Evolutionary conservation across 2,888 invertebrate species (phyloP).

Genomic region (Eucriotettix oculatus): DNA sequence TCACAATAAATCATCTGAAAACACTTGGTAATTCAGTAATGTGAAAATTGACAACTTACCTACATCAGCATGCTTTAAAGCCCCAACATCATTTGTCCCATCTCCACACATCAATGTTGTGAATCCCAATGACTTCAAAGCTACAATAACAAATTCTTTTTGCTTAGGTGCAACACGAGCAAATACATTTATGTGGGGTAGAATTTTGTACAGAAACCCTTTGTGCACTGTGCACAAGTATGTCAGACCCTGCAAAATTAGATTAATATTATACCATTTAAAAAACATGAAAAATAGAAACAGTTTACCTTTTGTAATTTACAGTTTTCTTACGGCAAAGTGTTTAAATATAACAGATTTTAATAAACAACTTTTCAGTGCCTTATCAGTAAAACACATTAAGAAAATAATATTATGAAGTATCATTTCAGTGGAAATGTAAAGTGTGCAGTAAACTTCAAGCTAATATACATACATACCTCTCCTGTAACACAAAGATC

Average conservation of each 20-base stretch:
- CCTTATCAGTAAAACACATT: background rate
- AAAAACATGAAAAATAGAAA: too few relatives aligned
- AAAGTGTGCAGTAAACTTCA: background rate
- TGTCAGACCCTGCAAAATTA: conserved; percentile 37
- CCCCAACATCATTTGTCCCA: conserved; percentile 99
- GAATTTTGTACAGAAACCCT: conserved; percentile 46
- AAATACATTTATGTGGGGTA: conserved; percentile 81
- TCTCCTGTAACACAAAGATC: conserved; percentile 95
- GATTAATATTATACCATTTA: too few relatives aligned
- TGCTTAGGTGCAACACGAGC: conserved; percentile 98
- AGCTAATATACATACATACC: conserved; percentile 22
- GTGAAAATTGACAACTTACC: conserved; percentile 27
- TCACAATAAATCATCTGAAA: background rate
- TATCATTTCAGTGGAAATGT: too few relatives aligned
- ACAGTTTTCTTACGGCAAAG: too few relatives aligned
- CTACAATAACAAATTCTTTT: conserved; percentile 87
- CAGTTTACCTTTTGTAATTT: too few relatives aligned
- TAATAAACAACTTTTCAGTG: background rate
- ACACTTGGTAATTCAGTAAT: background rate
- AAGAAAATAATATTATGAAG: too few relatives aligned
- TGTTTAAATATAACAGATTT: too few relatives aligned
- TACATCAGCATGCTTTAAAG: conserved; percentile 94
- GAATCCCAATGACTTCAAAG: conserved; percentile 72
- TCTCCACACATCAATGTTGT: conserved; percentile 98
- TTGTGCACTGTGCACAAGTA: conserved; percentile 46